Percentiles rank a stretch among this genome's conserved stretches.
These are phyloP conservation scores for Cirrhinus molitorella DNA, from an alignment of 2,797 vertebrate species.

Conservation along the genomic window DNA sequence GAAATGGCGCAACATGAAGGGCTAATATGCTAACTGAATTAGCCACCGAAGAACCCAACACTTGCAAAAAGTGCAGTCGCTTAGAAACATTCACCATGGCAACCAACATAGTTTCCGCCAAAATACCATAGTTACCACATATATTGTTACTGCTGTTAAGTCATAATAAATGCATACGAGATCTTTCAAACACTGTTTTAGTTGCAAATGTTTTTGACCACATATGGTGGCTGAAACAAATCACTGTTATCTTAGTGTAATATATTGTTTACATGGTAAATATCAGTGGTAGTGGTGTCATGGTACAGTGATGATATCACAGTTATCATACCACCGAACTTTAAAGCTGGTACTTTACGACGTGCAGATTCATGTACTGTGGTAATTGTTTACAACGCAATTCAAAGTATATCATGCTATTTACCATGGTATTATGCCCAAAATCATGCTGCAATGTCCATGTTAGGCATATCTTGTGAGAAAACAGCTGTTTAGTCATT, in stretches of 20 bases:
- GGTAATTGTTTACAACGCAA: background rate
- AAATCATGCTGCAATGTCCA: background rate
- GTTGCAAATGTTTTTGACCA: background rate
- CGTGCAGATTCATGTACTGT: background rate
- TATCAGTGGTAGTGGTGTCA: background rate
- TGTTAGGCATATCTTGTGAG: too few relatives aligned
- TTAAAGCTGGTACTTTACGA: background rate
- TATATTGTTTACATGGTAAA: background rate
- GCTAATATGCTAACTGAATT: constrained; percentile 31
- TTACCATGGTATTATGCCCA: background rate
- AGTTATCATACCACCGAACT: background rate
- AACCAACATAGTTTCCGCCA: background rate
- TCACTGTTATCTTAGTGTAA: background rate
- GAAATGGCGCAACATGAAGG: background rate
- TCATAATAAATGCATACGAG: background rate
- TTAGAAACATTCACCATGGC: constrained; percentile 24
- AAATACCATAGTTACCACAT: background rate
- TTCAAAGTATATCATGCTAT: background rate
- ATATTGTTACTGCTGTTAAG: background rate
- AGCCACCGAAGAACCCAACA: background rate
- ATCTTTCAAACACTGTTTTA: background rate
- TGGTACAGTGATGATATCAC: background rate
- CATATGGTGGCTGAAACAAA: background rate
- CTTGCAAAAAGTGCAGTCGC: background rate
- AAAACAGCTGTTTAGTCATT: too few relatives aligned